Percentiles rank a stretch among this genome's conserved stretches.
Conservation (phyloP, 2,888 invertebrate genomes). For the Onchidella celtica region DNA sequence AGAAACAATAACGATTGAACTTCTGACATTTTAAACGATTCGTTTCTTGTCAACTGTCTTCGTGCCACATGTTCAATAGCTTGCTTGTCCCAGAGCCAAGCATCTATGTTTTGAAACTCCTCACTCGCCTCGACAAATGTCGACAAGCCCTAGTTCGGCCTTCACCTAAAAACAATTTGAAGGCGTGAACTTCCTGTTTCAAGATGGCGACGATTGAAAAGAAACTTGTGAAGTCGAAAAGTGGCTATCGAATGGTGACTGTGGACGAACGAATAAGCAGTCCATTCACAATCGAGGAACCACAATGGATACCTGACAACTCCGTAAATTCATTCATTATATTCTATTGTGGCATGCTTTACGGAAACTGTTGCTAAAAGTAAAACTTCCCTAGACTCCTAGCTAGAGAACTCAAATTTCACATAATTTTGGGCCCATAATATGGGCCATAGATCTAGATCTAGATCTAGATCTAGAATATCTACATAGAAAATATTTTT, state of each 20-base stretch:
- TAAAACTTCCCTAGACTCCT: background rate
- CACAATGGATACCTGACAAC: constrained; percentile 81
- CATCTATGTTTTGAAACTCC: too few relatives aligned
- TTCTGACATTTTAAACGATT: too few relatives aligned
- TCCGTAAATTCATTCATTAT: constrained; percentile 79
- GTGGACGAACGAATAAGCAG: constrained; percentile 78
- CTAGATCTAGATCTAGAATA: too few relatives aligned
- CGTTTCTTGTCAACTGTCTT: too few relatives aligned
- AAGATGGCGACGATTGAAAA: constrained; percentile 73
- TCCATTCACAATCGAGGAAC: constrained; percentile 81
- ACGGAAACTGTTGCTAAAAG: background rate
- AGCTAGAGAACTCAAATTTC: background rate
- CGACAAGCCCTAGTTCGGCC: too few relatives aligned
- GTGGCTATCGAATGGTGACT: constrained; percentile 81
- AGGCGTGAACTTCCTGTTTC: background rate
- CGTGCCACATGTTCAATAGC: too few relatives aligned
- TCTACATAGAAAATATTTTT: too few relatives aligned
- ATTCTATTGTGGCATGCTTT: background rate
- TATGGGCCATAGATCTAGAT: too few relatives aligned
- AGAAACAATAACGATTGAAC: too few relatives aligned
- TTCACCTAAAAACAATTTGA: background rate
- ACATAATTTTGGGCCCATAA: too few relatives aligned
- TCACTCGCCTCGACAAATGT: too few relatives aligned
- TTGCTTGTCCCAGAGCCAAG: too few relatives aligned
- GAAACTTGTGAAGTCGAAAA: constrained; percentile 80